Evolutionary conservation across 1,140 invertebrate species (phyloP), one percentile per base, ranked within the genome.

Genomic region (Microplitis mediator): DNA sequence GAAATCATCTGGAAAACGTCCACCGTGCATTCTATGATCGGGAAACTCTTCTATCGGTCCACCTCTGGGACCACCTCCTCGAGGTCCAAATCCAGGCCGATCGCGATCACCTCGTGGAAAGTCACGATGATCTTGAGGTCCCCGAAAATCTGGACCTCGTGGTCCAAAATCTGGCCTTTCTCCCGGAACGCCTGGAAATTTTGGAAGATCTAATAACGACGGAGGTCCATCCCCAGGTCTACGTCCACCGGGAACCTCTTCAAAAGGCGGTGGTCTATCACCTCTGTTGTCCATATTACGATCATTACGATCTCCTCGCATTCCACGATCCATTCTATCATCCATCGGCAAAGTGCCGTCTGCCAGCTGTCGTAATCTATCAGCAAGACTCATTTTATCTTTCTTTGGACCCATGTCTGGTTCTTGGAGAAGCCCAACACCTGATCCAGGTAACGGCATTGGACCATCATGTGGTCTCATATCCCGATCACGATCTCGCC

Each of bases 261-360:
- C 83, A 39, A 82, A 85, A 36, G 63, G 64, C 23, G 75, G 67
- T n/a, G 71, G 71, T 32, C 83, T 76, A 0, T 84, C 82, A 2
- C 65, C 75, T 50, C 80, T 77, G 39, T 45, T 45, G 5, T 84
- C 82, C n/a, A 71, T 75, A 39, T 71, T 81, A 1, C 84, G 81
- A 45, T 86, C 84, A 9, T 68, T 78, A 1, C 83, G 72, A 3
- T 77, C 81, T n/a, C 71, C 72, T 11, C 84, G 74, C 13, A 76
- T 74, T 63, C 79, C 79, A 16, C 84, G 77, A 4, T 85, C 84
- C 62, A 82, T 84, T 4, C 84, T 77, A 31, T 86, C 86, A 23
- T 87, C 85, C 1, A 87, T 14, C 0, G 85, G 85, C 32, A 87
- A 69, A 3, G 84, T 87, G 1, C 86, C 84, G 70, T 88, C 86